phyloP scores from a whole-genome alignment of 2,888 invertebrate genomes.

The Sicus ferrugineus region DNA sequence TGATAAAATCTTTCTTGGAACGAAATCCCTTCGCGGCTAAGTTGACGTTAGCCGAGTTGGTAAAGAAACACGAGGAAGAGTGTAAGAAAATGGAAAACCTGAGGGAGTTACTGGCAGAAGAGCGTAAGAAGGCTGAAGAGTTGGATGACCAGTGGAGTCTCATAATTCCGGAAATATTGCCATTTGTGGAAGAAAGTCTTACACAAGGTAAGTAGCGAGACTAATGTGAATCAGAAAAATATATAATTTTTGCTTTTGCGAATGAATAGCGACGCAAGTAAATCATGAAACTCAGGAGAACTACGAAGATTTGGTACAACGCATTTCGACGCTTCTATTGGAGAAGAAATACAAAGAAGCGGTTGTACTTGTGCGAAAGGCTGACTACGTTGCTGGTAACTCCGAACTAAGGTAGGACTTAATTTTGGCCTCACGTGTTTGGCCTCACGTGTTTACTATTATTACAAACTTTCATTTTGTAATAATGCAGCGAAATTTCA shows the following conservation, averaged over 20 bases:
- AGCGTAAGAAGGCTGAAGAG: constrained; percentile 67
- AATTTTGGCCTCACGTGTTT: no score
- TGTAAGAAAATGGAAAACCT: constrained; percentile 61
- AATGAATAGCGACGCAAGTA: constrained; percentile 46
- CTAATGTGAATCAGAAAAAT: no score
- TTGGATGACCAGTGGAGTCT: constrained; percentile 65
- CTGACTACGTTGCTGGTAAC: constrained; percentile 59
- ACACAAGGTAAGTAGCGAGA: constrained; percentile 48
- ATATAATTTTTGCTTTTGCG: background rate
- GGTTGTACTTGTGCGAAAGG: constrained; percentile 55
- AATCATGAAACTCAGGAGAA: constrained; percentile 52
- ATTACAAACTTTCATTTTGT: background rate
- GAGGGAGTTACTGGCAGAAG: constrained; percentile 67
- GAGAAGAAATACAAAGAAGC: constrained; percentile 60
- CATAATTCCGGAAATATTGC: constrained; percentile 54
- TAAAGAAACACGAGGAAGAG: constrained; percentile 68
- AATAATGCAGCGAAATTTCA: no score
- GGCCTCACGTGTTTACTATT: background rate
- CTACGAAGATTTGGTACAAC: constrained; percentile 55
- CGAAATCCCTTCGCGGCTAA: constrained; percentile 87
- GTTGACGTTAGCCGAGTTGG: constrained; percentile 68
- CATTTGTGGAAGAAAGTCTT: constrained; percentile 55
- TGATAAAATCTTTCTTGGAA: constrained; percentile 75
- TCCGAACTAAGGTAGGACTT: constrained; percentile 50
- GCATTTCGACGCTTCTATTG: constrained; percentile 53